Evolutionary conservation across 92 coral and sea anemone genomes (phyloP).

Genomic region (Metridium senile): DNA sequence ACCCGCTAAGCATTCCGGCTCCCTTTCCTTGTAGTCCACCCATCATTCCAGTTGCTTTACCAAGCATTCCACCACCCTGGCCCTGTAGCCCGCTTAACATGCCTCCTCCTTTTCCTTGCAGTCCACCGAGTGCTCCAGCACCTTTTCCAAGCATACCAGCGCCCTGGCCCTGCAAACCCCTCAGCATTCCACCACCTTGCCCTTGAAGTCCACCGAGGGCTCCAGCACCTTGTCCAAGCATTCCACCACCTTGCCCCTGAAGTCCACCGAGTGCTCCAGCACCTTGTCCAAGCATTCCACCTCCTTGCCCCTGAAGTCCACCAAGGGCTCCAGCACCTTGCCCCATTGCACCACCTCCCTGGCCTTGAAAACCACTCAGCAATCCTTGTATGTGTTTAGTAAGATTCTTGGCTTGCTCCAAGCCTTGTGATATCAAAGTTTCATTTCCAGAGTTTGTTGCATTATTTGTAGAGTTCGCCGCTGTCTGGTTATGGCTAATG

Average conservation of each 20-base stretch:
- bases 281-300: conserved; percentile 66
- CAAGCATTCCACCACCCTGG: conserved; percentile 80
- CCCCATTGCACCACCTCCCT: conserved; percentile 54
- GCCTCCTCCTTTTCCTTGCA: conserved; percentile 72
- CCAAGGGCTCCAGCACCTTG: conserved; percentile 62
- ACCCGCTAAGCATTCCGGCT: conserved; percentile 55
- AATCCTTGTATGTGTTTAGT: conserved; percentile 36
- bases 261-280: conserved; percentile 62
- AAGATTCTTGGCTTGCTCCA: conserved; percentile 7
- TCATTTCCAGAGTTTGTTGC: conserved; percentile 27
- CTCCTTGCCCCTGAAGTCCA: conserved; percentile 60
- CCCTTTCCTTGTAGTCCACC: conserved; percentile 56
- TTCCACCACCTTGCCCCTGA: conserved; percentile 66
- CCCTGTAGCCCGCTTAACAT: conserved; percentile 61
- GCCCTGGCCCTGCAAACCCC: conserved; percentile 30
- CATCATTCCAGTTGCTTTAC: conserved; percentile 60
- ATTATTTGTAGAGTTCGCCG: conserved; percentile 18
- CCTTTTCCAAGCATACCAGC: conserved; percentile 73
- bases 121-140: conserved; percentile 65
- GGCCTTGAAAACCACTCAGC: conserved; percentile 60
- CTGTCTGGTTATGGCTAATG: conserved; percentile 6
- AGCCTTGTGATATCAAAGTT: conserved; percentile 1
- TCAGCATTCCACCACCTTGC: conserved; percentile 69
- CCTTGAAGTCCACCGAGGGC: conserved; percentile 44
- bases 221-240: conserved; percentile 63